A percentile compares a stretch with the other conserved stretches of the same genome.
Conservation (phyloP, 37 sponge, comb jelly and placozoan genomes). For the Sycon ciliatum region DNA sequence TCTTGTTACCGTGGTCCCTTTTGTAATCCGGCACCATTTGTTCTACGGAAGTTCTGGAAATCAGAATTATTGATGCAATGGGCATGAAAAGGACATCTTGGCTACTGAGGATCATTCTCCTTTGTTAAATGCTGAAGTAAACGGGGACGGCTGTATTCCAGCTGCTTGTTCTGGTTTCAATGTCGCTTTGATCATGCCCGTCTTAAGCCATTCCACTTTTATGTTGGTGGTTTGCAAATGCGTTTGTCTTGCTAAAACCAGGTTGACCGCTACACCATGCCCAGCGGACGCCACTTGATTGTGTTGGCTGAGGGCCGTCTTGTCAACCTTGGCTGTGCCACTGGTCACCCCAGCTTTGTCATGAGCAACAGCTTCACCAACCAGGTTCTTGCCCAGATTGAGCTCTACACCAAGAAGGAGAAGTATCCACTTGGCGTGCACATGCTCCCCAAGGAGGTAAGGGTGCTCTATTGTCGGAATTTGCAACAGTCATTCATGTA, state of each 20-base stretch:
- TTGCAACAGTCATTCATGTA: too few relatives aligned
- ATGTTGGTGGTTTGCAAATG: background rate
- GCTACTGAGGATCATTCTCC: too few relatives aligned
- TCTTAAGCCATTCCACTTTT: too few relatives aligned
- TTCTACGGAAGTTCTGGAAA: too few relatives aligned
- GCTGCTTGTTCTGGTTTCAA: too few relatives aligned
- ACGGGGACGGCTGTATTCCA: too few relatives aligned
- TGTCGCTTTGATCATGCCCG: too few relatives aligned
- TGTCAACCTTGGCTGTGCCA: conserved; percentile 98
- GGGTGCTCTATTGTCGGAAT: too few relatives aligned
- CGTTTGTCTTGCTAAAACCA: conserved; percentile 15
- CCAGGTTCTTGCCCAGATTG: conserved; percentile 96
- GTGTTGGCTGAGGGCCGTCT: conserved; percentile 88
- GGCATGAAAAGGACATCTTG: too few relatives aligned
- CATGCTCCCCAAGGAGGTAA: conserved; percentile 88
- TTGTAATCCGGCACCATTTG: too few relatives aligned
- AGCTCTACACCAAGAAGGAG: conserved; percentile 70
- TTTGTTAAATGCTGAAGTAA: background rate
- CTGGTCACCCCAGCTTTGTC: conserved; percentile 95
- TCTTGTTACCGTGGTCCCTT: too few relatives aligned
- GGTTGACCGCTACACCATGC: conserved; percentile 83
- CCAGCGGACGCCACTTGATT: conserved; percentile 77
- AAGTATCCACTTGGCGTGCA: conserved; percentile 77
- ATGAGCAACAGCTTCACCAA: conserved; percentile 99
- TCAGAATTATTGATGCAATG: too few relatives aligned